Base-by-base conservation (phyloP, 2,797 vertebrate genomes). In the Enteromius treurensis region DNA sequence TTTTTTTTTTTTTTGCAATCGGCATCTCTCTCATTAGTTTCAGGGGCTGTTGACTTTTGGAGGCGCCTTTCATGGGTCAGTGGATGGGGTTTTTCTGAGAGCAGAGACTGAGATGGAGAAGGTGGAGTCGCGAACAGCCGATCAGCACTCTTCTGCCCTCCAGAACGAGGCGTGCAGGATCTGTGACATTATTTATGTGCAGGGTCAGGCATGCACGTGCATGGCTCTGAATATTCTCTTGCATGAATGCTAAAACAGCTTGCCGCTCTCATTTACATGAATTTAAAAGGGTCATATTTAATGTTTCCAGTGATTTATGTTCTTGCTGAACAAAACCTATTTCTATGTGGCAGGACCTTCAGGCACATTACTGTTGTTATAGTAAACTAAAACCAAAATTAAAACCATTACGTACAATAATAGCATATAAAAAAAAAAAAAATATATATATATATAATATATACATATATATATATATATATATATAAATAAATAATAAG, bases 41-140 rank as follows among this genome's bases (percentile, higher is more conserved):
- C 85, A 76, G n/a, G 69, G 80, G 87, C 83, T 87, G 79, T 90
- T 87, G 80, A 90, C 75, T 87, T 82, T 64, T 74, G 37, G 80
- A 79, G 84, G 76, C 83, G 84, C 74, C 87, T 91, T 92, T 91
- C 82, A 89, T 80, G 85, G 89, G 89, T 92, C 88, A 92, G 78
- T 86, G 82, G 84, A 70, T 68, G 42, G 2, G 68, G 23, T 34
- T 69, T 79, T 68, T 79, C 68, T 42, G 60, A 79, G 76, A 60
- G 80, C 58, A 89, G 84, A n/a, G 32, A 81, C 45, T 79, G 49
- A 60, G 79, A 83, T 60, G 69, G 53, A 75, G 51, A 58, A 80
- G 58, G 51, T 40, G 58, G 45, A 53, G 45, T 17, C 1, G 9
- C 6, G 32, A 81, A 19, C 45, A 75, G 80, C 37, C 45, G n/a